Evolutionary conservation across 2,888 invertebrate species (phyloP).

Genomic region (Pristionchus mayeri): DNA sequence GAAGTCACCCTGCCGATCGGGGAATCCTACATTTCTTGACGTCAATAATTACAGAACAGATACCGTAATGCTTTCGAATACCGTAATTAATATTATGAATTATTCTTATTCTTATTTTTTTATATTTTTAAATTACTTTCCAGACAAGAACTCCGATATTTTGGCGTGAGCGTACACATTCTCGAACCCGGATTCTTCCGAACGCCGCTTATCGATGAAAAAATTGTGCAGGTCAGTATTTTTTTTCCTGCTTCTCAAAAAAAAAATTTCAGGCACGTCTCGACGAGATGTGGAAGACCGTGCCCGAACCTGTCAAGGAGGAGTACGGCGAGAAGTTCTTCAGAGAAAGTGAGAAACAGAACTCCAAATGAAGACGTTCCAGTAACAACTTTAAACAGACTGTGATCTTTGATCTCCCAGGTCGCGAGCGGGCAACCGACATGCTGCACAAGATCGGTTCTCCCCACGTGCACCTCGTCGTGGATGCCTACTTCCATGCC

Average conservation of each 20-base stretch:
- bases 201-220: conserved; percentile 60
- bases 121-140: conserved; percentile 20
- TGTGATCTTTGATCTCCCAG: conserved; percentile 49
- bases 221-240: conserved; percentile 42
- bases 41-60: not conserved
- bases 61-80: no score
- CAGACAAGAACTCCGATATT: conserved; percentile 67
- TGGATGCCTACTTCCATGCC: conserved; percentile 72
- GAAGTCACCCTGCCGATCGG: not conserved
- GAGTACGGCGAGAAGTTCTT: conserved; percentile 64
- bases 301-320: conserved; percentile 46
- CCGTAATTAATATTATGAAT: not conserved
- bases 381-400: no score
- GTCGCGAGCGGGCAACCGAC: conserved; percentile 50
- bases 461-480: conserved; percentile 56
- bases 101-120: conserved; percentile 18
- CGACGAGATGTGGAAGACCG: conserved; percentile 46
- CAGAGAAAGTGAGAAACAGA: conserved; percentile 50
- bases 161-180: conserved; percentile 70
- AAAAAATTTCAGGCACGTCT: conserved; percentile 29
- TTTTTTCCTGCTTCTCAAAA: not conserved
- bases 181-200: conserved; percentile 75
- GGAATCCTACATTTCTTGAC: not conserved
- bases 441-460: conserved; percentile 57
- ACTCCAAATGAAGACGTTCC: no score